Conservation (phyloP, 2,888 invertebrate species). For the Hololepta plana region DNA sequence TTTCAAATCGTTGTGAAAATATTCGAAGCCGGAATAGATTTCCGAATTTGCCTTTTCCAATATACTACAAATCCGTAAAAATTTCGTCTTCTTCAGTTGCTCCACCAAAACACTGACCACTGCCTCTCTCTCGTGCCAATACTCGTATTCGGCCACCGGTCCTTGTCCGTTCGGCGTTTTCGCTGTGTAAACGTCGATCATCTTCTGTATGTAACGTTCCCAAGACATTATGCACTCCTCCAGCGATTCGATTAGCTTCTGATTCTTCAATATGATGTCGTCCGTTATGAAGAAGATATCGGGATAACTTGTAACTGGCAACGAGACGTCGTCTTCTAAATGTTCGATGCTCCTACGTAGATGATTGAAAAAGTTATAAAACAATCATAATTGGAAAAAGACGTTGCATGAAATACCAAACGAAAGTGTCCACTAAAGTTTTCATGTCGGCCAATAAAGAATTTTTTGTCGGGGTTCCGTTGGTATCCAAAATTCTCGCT, state of each 20-base stretch:
- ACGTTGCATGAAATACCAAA: slow-evolving; percentile 24
- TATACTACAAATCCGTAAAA: slow-evolving; percentile 39
- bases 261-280: slow-evolving; percentile 26
- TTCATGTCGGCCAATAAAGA: slow-evolving; percentile 31
- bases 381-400: too few relatives aligned
- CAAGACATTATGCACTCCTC: slow-evolving; percentile 45
- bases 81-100: slow-evolving; percentile 56
- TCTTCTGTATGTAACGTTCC: slow-evolving; percentile 44
- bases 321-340: slow-evolving; percentile 52
- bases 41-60: slow-evolving; percentile 36
- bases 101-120: slow-evolving; percentile 63
- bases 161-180: slow-evolving; percentile 50
- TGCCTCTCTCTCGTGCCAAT: slow-evolving; percentile 69
- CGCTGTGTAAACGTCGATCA: slow-evolving; percentile 32
- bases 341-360: slow-evolving; percentile 48
- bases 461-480: slow-evolving; percentile 23
- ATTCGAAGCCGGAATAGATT: slow-evolving; percentile 38
- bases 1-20: slow-evolving; percentile 40
- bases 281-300: slow-evolving; percentile 25
- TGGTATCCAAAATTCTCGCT: too few relatives aligned
- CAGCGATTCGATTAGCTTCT: slow-evolving; percentile 33
- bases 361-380: too few relatives aligned
- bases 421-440: slow-evolving; percentile 32
- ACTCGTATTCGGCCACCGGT: slow-evolving; percentile 69
- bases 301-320: slow-evolving; percentile 42